These are phyloP conservation scores for Ceryle rudis DNA, from an alignment of 2,797 vertebrate species.

Conservation along the genomic window DNA sequence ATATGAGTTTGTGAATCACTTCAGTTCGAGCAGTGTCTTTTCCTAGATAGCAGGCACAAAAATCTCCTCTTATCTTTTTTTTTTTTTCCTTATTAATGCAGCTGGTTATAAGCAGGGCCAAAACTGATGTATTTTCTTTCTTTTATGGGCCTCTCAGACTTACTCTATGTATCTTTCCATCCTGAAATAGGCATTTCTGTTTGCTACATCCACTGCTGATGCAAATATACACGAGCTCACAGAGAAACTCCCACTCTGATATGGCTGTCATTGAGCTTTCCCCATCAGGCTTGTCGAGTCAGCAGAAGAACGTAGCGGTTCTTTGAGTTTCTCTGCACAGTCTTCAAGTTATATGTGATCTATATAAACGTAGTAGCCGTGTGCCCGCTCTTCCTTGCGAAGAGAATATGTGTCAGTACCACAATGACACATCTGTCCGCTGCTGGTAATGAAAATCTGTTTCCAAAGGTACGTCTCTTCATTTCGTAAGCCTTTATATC, in stretches of 20 bases:
- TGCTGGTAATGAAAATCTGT: background rate
- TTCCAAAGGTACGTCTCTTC: background rate
- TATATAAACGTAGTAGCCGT: background rate
- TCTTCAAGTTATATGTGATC: background rate
- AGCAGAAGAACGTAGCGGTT: background rate
- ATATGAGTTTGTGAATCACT: conserved; percentile 80
- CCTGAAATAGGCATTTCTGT: conserved; percentile 43
- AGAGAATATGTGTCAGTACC: background rate
- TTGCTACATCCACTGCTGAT: background rate
- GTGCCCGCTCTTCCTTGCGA: background rate
- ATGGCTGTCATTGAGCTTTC: background rate
- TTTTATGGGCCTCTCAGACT: background rate
- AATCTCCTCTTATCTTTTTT: background rate
- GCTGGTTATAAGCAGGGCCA: conserved; percentile 76
- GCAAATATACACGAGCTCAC: background rate
- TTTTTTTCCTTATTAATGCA: conserved; percentile 31
- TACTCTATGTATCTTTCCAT: conserved; percentile 21
- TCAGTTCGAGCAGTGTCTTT: conserved; percentile 1
- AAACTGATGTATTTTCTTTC: conserved; percentile 56
- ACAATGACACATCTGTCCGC: background rate
- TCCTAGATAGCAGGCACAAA: conserved; percentile 60
- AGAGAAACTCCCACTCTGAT: background rate
- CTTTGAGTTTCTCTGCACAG: conserved; percentile 3
- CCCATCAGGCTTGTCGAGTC: background rate
- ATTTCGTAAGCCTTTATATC: background rate